These are phyloP conservation scores for Drosophila testacea DNA, from an alignment of 2,888 invertebrate species.

Conservation along the genomic window DNA sequence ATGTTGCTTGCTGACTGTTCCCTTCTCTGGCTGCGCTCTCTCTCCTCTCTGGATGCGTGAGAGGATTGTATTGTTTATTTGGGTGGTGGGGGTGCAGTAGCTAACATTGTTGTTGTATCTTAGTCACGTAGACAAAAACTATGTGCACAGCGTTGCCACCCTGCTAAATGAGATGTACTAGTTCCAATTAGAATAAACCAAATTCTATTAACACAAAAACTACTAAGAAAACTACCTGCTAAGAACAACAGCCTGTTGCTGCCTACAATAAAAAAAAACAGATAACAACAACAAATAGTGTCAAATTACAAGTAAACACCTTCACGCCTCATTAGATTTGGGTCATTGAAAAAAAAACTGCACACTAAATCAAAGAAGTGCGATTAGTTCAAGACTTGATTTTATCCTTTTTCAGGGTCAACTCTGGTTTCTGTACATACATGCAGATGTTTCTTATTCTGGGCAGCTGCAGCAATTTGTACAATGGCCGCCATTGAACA, in stretches of 20 bases:
- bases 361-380: slow-evolving; percentile 8
- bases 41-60: slow-evolving; percentile 34
- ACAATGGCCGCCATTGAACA: slow-evolving; percentile 44
- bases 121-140: slow-evolving; percentile 66
- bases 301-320: slow-evolving; percentile 55
- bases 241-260: slow-evolving; percentile 56
- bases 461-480: slow-evolving; percentile 39
- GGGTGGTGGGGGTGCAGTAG: slow-evolving; percentile 51
- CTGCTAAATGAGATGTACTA: slow-evolving; percentile 13
- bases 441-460: slow-evolving; percentile 1
- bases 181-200: slow-evolving; percentile 53
- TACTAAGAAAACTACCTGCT: slow-evolving; percentile 22
- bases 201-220: neutral
- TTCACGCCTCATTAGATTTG: slow-evolving; percentile 60
- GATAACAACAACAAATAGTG: slow-evolving; percentile 28
- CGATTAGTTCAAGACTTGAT: slow-evolving; percentile 1
- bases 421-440: neutral
- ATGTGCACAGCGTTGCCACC: slow-evolving; percentile 64
- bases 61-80: slow-evolving; percentile 54
- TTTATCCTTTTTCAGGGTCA: slow-evolving; percentile 20
- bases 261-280: neutral
- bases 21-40: slow-evolving; percentile 22
- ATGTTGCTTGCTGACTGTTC: slow-evolving; percentile 33
- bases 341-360: slow-evolving; percentile 29
- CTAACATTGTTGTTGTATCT: slow-evolving; percentile 49